Evolutionary conservation across 2,888 invertebrate genomes (phyloP).

Genomic region (Bombyx huttoni): DNA sequence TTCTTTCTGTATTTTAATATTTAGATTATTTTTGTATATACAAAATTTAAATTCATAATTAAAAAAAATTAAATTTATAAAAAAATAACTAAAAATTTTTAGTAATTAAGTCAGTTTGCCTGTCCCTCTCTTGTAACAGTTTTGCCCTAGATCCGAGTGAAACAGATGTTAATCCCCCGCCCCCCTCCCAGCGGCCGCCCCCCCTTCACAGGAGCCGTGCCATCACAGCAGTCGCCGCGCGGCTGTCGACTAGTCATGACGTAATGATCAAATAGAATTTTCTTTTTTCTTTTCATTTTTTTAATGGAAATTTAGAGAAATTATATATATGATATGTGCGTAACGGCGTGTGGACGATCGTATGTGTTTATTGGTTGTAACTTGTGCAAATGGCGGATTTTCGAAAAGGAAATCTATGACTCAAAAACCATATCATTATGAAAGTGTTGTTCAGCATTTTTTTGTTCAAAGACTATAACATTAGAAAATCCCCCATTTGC

Average conservation of each 20-base stretch:
- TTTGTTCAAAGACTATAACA: not conserved
- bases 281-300: constrained; percentile 51
- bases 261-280: constrained; percentile 63
- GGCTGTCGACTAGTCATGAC: constrained; percentile 44
- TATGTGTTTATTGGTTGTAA: constrained; percentile 62
- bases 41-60: not conserved
- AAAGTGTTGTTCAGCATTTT: too few relatives aligned
- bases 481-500: not conserved
- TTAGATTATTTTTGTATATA: too few relatives aligned
- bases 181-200: constrained; percentile 34
- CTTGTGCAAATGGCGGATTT: constrained; percentile 5
- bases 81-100: not conserved
- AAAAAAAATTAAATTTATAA: not conserved
- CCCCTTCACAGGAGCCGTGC: constrained; percentile 44
- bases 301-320: constrained; percentile 56
- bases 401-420: not conserved
- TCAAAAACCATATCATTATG: not conserved
- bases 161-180: constrained; percentile 27
- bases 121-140: not conserved
- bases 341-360: constrained; percentile 64
- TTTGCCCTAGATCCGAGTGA: constrained; percentile 4
- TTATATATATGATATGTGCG: constrained; percentile 67
- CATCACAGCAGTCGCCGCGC: constrained; percentile 33
- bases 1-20: too few relatives aligned
- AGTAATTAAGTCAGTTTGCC: not conserved